A percentile compares a stretch with the other conserved stretches of the same genome.
Evolutionary conservation across 1,140 invertebrate genomes (phyloP).

Genomic region (Cotesia chilonis): DNA sequence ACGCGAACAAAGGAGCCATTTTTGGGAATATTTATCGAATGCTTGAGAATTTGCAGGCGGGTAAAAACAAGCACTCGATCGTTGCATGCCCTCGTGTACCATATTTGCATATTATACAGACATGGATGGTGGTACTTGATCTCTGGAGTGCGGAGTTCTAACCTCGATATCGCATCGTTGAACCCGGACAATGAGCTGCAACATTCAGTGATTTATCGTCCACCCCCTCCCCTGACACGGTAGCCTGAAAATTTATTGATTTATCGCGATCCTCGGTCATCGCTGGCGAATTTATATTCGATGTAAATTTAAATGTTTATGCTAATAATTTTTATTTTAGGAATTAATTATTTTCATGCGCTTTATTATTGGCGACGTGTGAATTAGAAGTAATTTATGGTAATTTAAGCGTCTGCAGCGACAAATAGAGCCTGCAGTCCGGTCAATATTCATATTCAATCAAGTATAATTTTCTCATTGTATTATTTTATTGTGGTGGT

Average conservation of each 20-base stretch:
- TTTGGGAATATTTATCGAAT: no score
- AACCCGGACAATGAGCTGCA: conserved; percentile 28
- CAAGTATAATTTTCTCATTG: conserved; percentile 27
- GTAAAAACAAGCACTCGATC: no score
- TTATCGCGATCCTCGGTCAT: conserved; percentile 13
- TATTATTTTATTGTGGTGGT: neutral
- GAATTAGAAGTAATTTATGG: conserved; percentile 3
- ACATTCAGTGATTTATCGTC: conserved; percentile 32
- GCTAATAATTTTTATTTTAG: no score
- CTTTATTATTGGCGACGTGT: neutral
- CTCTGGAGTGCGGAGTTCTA: neutral
- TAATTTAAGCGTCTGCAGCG: neutral
- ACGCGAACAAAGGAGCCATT: no score
- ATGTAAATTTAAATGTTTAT: neutral
- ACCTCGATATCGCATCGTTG: conserved; percentile 31
- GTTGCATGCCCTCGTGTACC: no score
- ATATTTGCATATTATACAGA: conserved; percentile 19
- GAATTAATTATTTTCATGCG: conserved; percentile 1
- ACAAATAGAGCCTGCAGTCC: neutral
- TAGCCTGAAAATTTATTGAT: conserved; percentile 31
- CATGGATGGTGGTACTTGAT: neutral
- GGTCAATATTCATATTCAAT: conserved; percentile 14
- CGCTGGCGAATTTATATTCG: neutral
- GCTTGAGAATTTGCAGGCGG: no score
- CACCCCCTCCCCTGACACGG: conserved; percentile 1